Base-by-base conservation (phyloP, 2,113 vertebrate species). In the Lagopus leucura region DNA sequence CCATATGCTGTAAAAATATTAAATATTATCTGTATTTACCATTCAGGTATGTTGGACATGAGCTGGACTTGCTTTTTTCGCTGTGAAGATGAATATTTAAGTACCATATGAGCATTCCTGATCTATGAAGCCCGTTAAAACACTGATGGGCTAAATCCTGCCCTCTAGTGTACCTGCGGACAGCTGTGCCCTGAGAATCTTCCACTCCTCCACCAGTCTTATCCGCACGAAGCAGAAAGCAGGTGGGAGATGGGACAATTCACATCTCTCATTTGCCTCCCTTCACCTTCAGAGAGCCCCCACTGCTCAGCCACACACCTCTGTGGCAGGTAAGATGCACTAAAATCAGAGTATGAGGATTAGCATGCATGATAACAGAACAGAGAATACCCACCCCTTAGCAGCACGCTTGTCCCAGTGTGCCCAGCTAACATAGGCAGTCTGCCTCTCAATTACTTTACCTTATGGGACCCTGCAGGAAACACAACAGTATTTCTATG, bases 101-200 rank as follows among this genome's bases (percentile, higher is more conserved):
- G 28, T 70, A 93, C 28, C 42, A 72, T 79, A 79, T 76, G 63
- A 79, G 24, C 0, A 0, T 36, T 65, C 58, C 54, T 2, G 16
- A 38, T 40, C 67, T 34, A 48, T 38, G 5, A 38, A 70, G 63
- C 27, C 38, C 9, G 1, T 5, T 4, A 58, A 38, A 61, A 79
- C 40, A 79, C 30, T 70, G n/a, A 88, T 74, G 95, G 89, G 79
- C 87, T 94, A 95, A 92, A 93, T 77, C 75, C 89, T 88, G 89
- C 89, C 96, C 90, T 96, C 90, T 89, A 92, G 90, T 12, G 90
- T 88, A 86, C 64, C 79, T 38, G 36, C 4, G 10, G 25, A 28
- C 38, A 32, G 25, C 43, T 43, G 36, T 61, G 64, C 64, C 86
- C 58, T n/a, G 38, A 43, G 40, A 90, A 47, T n/a, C 34, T 57